A percentile compares a stretch with the other conserved stretches of the same genome.
Evolutionary conservation across 1,140 invertebrate genomes (phyloP).

Genomic region (Carposina sasakii): DNA sequence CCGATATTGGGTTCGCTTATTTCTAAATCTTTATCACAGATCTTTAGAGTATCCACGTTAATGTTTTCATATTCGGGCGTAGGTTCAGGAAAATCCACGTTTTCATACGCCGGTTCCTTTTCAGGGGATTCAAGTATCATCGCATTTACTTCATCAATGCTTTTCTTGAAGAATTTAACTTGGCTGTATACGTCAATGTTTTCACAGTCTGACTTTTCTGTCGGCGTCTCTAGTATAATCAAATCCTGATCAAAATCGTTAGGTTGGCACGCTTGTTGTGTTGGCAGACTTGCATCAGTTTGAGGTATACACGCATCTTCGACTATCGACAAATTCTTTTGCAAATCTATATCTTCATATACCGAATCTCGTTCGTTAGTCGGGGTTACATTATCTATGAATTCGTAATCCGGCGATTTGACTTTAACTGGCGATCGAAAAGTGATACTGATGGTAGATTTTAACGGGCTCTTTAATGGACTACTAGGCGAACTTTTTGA

Average conservation of each 20-base stretch:
- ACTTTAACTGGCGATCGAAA: constrained; percentile 73
- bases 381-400: constrained; percentile 43
- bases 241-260: constrained; percentile 47
- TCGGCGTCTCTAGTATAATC: constrained; percentile 60
- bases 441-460: constrained; percentile 80
- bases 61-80: constrained; percentile 71
- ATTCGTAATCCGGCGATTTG: constrained; percentile 51
- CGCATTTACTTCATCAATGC: constrained; percentile 83
- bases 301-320: constrained; percentile 68
- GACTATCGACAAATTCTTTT: constrained; percentile 64
- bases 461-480: constrained; percentile 72
- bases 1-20: constrained; percentile 28
- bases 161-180: constrained; percentile 81
- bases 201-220: constrained; percentile 25
- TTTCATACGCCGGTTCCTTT: constrained; percentile 51
- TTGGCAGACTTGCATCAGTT: constrained; percentile 70
- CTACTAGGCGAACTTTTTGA: constrained; percentile 59
- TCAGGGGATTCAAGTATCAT: constrained; percentile 70
- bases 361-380: constrained; percentile 63
- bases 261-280: constrained; percentile 73
- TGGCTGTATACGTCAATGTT: constrained; percentile 79
- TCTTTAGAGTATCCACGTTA: constrained; percentile 57
- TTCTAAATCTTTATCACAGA: constrained; percentile 49
- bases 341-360: constrained; percentile 71
- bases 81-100: constrained; percentile 46